Base-by-base conservation (phyloP, 2,888 invertebrate genomes). In the Megastigmus dorsalis region DNA sequence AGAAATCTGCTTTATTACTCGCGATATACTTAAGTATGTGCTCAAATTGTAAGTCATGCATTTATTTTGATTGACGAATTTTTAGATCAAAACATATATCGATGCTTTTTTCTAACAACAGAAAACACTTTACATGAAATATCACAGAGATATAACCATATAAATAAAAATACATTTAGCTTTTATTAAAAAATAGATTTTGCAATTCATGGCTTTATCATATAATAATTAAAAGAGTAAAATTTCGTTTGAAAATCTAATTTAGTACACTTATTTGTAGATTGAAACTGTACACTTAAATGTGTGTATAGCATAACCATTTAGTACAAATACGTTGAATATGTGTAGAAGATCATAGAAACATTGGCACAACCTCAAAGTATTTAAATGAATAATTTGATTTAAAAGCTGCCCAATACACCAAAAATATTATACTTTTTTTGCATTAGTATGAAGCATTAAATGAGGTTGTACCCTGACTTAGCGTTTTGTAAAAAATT, bases 391-490 rank as follows among this genome's bases (percentile, higher is more conserved):
- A 38, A 36, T 67, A 54, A 43, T 18, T 28, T 43, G 13, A 9
- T 28, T 54, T 33, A 36, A 6, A 59, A 52, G 52, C 50, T 30
- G 13, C 20, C 59, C 38, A 66, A 63, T 30, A 10, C 23, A 9
- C 15, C 48, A 30, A 52, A 20, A n/a, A 23, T 67, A 77, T 62
- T 67, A 68, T 73, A 70, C 77, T 74, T 74, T 66, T n/a, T 78
- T 74, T 78, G 74, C 72, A 77, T 76, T 78, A 78, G 69, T 26
- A 48, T 41, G 13, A 65, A 69, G 50, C 63, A 57, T 20, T 13
- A 26, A 26, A 68, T 57, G 43, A 69, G 43, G 45, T 74, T 57
- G 62, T 33, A 74, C 59, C 70, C 26, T 26, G 3, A n/a, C 20
- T 38, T 41, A 55, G 30, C 7, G 48, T 43, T 23, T 18, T 55